Conservation (phyloP, 2,113 vertebrate genomes). For the Scolopax mira region DNA sequence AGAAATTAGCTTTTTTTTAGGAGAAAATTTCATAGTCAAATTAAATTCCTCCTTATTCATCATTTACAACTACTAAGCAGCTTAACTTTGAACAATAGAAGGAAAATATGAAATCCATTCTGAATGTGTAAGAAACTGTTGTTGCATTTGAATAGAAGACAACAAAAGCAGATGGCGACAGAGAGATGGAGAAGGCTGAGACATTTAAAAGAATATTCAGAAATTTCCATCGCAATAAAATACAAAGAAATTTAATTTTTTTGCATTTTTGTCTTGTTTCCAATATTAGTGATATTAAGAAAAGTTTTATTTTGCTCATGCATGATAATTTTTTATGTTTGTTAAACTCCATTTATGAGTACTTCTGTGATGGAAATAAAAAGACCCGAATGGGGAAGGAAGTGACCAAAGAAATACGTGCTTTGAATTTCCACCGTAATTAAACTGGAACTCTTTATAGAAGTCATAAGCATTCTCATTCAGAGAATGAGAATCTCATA, state of each 20-base stretch:
- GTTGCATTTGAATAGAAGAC: neutral
- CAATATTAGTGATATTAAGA: neutral
- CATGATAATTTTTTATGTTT: neutral
- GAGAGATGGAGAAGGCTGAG: neutral
- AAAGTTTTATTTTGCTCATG: neutral
- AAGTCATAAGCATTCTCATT: neutral
- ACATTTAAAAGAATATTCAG: neutral
- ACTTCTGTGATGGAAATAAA: neutral
- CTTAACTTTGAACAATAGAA: neutral
- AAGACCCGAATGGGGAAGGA: neutral
- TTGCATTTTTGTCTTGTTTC: neutral
- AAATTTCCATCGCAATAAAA: neutral
- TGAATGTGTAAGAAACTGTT: neutral
- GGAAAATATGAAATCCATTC: neutral
- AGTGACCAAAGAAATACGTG: neutral
- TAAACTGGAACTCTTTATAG: neutral
- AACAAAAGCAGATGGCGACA: neutral
- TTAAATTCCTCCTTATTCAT: neutral
- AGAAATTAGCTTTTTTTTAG: neutral
- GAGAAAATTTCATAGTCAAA: neutral
- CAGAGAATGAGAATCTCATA: neutral
- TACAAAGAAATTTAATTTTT: neutral
- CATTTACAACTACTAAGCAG: neutral
- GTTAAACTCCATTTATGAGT: neutral
- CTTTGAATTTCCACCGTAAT: neutral